phyloP scores from a whole-genome alignment of 2,888 invertebrate species.

The Xestia ashworthii region DNA sequence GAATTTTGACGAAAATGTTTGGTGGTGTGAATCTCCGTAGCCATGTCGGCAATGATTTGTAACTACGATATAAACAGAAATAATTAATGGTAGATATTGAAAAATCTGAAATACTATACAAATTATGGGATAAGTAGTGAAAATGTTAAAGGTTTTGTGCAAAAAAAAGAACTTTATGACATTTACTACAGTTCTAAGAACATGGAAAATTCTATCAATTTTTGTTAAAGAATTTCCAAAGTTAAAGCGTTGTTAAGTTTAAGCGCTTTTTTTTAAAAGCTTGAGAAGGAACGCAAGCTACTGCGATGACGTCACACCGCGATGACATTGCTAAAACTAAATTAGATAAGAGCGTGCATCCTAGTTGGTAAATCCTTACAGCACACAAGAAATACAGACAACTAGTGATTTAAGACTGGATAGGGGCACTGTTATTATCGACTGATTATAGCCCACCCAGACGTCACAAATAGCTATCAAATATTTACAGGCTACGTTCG shows the following conservation, averaged over 20 bases:
- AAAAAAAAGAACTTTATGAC: background rate
- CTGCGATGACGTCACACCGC: too few relatives aligned
- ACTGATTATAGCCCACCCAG: too few relatives aligned
- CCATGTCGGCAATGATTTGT: constrained; percentile 85
- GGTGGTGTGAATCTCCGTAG: constrained; percentile 91
- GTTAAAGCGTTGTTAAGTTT: too few relatives aligned
- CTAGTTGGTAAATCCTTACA: too few relatives aligned
- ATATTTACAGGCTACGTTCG: too few relatives aligned
- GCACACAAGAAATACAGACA: too few relatives aligned
- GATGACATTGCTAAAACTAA: background rate
- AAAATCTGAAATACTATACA: background rate
- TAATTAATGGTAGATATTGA: background rate
- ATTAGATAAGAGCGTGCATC: background rate
- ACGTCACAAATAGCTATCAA: too few relatives aligned
- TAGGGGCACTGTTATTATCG: too few relatives aligned
- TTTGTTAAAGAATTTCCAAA: too few relatives aligned
- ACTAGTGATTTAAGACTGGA: too few relatives aligned
- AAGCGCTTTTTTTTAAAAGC: too few relatives aligned
- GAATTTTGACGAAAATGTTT: constrained; percentile 81
- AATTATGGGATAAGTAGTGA: too few relatives aligned
- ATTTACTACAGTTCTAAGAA: background rate
- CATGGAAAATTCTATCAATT: background rate
- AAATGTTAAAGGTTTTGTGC: background rate
- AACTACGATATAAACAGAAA: constrained; percentile 70
- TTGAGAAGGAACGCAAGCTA: background rate